Conservation (phyloP, 2,113 vertebrate genomes). For the Myrmecobius fasciatus region DNA sequence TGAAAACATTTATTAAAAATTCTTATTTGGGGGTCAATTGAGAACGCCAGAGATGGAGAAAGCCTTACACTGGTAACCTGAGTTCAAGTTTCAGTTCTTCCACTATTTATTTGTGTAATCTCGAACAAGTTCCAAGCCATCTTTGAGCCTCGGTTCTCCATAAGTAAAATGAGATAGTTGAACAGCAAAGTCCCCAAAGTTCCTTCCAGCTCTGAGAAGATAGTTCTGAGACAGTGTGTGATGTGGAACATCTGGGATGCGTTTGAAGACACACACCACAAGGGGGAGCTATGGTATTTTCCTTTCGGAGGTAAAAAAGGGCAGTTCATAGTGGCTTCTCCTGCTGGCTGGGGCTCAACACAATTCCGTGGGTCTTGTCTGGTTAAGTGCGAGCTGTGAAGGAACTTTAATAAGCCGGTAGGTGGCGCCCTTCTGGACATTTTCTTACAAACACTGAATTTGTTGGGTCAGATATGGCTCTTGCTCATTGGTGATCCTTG, state of each 20-base stretch:
- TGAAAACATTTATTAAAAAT: background rate
- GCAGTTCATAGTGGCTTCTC: background rate
- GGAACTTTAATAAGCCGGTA: background rate
- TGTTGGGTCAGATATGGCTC: background rate
- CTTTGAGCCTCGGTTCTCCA: background rate
- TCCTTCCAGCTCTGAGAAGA: background rate
- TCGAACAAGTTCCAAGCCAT: background rate
- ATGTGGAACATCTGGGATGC: background rate
- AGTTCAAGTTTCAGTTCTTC: background rate
- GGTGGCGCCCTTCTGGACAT: background rate
- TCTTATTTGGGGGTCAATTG: background rate
- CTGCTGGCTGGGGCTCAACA: background rate
- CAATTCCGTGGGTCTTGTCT: background rate
- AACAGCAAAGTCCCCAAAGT: background rate
- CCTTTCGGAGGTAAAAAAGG: conserved; percentile 31
- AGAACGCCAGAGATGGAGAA: background rate
- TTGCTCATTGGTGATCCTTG: background rate
- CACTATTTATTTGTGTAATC: background rate
- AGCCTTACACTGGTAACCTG: background rate
- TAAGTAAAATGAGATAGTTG: background rate
- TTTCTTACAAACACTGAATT: background rate
- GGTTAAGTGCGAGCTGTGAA: background rate
- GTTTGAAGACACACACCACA: conserved; percentile 41
- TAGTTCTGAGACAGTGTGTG: background rate
- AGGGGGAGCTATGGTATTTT: conserved; percentile 68